A percentile compares a stretch with the other conserved stretches of the same genome.
phyloP scores from a whole-genome alignment of 1,140 invertebrate genomes.

The Aphaenogaster rudis region DNA sequence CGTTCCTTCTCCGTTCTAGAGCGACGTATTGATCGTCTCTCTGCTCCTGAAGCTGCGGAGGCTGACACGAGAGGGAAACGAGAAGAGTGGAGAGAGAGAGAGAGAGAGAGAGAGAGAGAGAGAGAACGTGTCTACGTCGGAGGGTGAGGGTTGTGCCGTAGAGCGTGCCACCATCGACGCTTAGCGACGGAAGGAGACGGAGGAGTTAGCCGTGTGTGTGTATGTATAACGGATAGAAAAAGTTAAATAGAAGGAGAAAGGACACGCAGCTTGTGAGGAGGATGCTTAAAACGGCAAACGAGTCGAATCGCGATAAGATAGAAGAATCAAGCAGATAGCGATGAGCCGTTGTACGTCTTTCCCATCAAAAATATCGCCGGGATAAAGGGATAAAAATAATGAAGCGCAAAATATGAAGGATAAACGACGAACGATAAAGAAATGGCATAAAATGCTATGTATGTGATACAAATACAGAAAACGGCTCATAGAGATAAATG shows the following conservation, averaged over 20 bases:
- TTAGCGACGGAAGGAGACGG: conserved; percentile 47
- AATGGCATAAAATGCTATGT: neutral
- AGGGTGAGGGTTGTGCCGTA: conserved; percentile 52
- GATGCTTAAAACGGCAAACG: conserved; percentile 12
- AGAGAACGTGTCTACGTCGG: conserved; percentile 67
- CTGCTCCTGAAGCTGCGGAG: conserved; percentile 78
- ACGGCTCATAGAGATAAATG: neutral
- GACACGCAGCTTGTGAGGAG: conserved; percentile 14
- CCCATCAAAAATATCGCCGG: conserved; percentile 12
- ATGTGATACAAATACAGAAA: neutral
- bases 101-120: conserved; percentile 52
- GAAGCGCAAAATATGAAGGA: neutral
- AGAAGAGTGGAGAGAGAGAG: conserved; percentile 62
- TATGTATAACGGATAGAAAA: conserved; percentile 57
- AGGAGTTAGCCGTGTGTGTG: conserved; percentile 32
- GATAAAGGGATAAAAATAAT: conserved; percentile 7
- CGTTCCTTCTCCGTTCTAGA: conserved; percentile 80
- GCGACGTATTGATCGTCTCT: conserved; percentile 85
- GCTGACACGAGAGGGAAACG: conserved; percentile 73
- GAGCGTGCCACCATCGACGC: conserved; percentile 60
- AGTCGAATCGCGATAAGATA: conserved; percentile 54
- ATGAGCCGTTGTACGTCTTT: conserved; percentile 11
- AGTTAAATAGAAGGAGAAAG: conserved; percentile 41
- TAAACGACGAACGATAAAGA: conserved; percentile 16
- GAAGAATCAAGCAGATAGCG: conserved; percentile 32